phyloP scores from a whole-genome alignment of 2,113 vertebrate genomes.

The Neogale vison region DNA sequence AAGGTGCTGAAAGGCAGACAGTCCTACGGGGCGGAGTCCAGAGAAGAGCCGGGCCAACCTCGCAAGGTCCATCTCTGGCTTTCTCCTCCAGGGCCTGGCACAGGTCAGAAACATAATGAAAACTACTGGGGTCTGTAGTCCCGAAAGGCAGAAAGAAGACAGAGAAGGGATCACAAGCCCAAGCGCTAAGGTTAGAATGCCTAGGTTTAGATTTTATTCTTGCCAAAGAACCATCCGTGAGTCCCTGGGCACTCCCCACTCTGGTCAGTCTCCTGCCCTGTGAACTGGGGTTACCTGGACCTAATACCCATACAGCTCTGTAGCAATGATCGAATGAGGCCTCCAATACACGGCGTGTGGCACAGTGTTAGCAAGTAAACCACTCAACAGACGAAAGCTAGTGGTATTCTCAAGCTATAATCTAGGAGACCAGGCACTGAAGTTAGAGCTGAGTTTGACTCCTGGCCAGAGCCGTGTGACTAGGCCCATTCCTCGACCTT shows the following conservation, averaged over 20 bases:
- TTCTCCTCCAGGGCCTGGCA: not conserved
- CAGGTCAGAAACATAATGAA: conserved; percentile 7
- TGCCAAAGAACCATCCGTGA: not conserved
- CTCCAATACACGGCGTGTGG: not conserved
- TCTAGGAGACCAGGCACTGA: not conserved
- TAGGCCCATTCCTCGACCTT: not conserved
- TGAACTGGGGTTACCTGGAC: not conserved
- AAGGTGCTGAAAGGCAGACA: not conserved
- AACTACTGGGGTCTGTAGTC: not conserved
- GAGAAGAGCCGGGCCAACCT: conserved; percentile 25
- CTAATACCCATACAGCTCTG: not conserved
- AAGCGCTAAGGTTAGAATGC: not conserved
- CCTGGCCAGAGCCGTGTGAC: not conserved
- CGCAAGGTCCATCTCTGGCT: conserved; percentile 5
- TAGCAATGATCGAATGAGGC: not conserved
- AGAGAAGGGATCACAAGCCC: not conserved
- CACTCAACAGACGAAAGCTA: not conserved
- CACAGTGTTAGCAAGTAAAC: no score
- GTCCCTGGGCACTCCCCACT: not conserved
- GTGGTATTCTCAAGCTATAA: not conserved
- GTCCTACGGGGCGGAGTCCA: not conserved
- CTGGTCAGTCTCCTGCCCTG: not conserved
- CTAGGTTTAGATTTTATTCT: not conserved
- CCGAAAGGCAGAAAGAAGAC: not conserved
- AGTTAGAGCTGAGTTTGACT: not conserved